Base-by-base conservation (phyloP, 2,797 vertebrate genomes). In the Nyctalus aviator region DNA sequence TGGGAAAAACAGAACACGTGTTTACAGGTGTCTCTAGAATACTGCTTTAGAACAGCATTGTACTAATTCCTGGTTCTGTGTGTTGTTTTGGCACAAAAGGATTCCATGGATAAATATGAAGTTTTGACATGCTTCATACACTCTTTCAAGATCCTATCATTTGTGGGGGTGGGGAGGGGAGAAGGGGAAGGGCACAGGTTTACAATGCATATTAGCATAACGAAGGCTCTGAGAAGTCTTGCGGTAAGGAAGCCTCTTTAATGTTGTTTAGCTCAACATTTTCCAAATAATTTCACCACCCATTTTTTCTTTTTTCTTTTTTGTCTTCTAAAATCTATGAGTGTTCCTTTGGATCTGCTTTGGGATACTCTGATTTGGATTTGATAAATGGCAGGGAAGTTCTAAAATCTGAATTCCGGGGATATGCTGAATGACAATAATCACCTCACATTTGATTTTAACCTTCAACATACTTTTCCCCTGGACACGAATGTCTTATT, bases 221-320 rank as follows among this genome's bases (percentile, higher is more conserved):
- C 27, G 3, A 72, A 71, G 32, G 7, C 17, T 78, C 27, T 75
- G 50, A 88, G 20, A 84, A 95, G 18, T 64, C n/a, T 21, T 76
- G 8, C 11, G 8, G 13, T 50, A 64, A 89, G 87, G 32, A 79
- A 66, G 6, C 8, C 37, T 79, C 35, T 57, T 93, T 87, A 59
- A 85, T 35, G 25, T 46, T 75, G n/a, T 75, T 89, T 77, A 88
- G n/a, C 11, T 89, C 35, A 84, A 8, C 30, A 62, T 75, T 94
- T 78, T 27, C 23, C 15, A 75, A 69, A 88, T 89, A 83, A 79
- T 84, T 64, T 77, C 23, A 14, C 37, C 23, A 78, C 17, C 23
- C 50, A 50, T 30, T n/a, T 75, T 64, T 91, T n/a, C n/a, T n/a
- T 71, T 64, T 91, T 91, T 41, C 37, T 41, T 71, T 64, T 91